A percentile compares a stretch with the other conserved stretches of the same genome.
These are phyloP conservation scores for Ctenomys sociabilis DNA, from an alignment of 2,113 vertebrate genomes.

Conservation along the genomic window DNA sequence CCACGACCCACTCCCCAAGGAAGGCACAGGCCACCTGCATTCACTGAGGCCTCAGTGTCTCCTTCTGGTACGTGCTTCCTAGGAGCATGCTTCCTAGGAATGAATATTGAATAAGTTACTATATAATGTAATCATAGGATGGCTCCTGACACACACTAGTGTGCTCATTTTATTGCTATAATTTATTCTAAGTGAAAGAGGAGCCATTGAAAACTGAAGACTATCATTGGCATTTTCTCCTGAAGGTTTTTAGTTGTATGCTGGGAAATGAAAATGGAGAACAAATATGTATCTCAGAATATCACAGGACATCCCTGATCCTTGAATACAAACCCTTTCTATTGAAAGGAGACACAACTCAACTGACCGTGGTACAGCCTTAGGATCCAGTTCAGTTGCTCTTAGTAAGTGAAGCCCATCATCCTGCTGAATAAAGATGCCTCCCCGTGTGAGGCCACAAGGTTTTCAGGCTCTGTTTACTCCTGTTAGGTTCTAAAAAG, in stretches of 20 bases:
- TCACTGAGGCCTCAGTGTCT: not conserved
- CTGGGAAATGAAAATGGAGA: not conserved
- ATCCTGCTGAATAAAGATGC: not conserved
- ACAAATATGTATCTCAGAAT: not conserved
- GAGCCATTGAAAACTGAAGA: not conserved
- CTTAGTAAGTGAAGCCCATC: not conserved
- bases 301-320: not conserved
- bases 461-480: not conserved
- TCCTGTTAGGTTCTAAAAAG: not conserved
- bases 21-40: fast-evolving
- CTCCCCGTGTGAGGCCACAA: not conserved
- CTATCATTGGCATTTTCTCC: not conserved
- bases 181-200: not conserved
- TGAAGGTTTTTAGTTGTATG: not conserved
- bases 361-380: not conserved
- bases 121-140: not conserved
- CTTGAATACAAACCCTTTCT: not conserved
- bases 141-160: not conserved
- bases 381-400: not conserved
- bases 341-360: not conserved
- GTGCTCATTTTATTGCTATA: not conserved
- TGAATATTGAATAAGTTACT: not conserved
- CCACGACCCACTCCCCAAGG: not conserved
- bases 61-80: not conserved
- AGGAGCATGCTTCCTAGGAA: not conserved